Evolutionary conservation across 1,140 invertebrate species (phyloP), one percentile per base, ranked within the genome.

Genomic region (Goniozus legneri): DNA sequence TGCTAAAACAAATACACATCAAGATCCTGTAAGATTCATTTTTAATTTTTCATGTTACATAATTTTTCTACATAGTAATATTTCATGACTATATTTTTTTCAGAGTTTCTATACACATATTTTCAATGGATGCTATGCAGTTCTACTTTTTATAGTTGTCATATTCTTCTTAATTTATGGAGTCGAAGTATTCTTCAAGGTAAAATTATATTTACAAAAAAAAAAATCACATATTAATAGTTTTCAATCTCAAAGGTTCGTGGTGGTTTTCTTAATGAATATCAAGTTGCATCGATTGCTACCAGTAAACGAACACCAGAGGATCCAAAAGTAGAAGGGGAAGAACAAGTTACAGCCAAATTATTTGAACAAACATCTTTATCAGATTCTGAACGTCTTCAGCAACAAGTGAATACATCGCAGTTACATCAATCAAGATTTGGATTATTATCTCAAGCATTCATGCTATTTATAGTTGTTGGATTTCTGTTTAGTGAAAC

Each of bases 141-240:
- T 91, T 8, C 78, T 96, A 10, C 80, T 96, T 31, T 87, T 95
- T 60, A 88, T 95, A 40, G 90, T 93, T 19, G 91, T 96, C 18
- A 79, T 95, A 6, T 94, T 95, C 75, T 96, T 95, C 73, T 81
- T 97, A 22, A 92, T 95, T 43, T 97, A 96, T 73, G 93, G 93
- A 18, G 88, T 95, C 8, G 91, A 95, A 79, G 92, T 96, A 2
- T 96, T 88, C 69, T 94, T 96, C 65, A 95, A 95, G 83, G 88
- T 95, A 71, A 77, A 18, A 44, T 44, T 15, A 20, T 10, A 38
- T 18, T 8, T 38, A n/a, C 32, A 33, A n/a, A 33, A 4, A 13
- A 8, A 14, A 14, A 33, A 33, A 33, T 33, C 32, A 33, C n/a
- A 13, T 24, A 18, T 24, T 30, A 13, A 42, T 47, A 27, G 8